Percentiles rank a stretch among this genome's conserved stretches.
These are phyloP conservation scores for Anodontia alba DNA, from an alignment of 2,888 invertebrate genomes.

Conservation along the genomic window DNA sequence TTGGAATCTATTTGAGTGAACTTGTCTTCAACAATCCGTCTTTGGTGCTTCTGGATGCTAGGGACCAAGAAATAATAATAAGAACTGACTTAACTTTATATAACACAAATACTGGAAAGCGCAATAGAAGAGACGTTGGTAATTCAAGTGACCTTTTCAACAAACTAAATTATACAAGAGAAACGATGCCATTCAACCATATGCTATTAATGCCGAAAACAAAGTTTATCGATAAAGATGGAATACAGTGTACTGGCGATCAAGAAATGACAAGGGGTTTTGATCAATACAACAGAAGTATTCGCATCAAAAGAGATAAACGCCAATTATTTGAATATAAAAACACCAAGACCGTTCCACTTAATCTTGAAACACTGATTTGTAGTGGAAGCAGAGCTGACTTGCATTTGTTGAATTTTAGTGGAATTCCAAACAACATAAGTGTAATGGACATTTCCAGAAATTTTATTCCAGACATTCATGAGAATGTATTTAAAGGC, in stretches of 20 bases:
- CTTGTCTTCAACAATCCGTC: constrained; percentile 39
- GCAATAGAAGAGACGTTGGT: background rate
- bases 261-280: background rate
- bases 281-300: too few relatives aligned
- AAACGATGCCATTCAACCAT: background rate
- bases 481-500: constrained; percentile 25
- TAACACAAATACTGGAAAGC: background rate
- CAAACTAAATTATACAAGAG: too few relatives aligned
- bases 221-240: background rate
- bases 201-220: background rate
- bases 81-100: constrained; percentile 1
- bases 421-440: constrained; percentile 38
- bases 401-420: constrained; percentile 28
- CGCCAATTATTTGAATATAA: background rate
- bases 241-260: too few relatives aligned
- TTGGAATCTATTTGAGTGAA: constrained; percentile 38
- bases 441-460: constrained; percentile 45
- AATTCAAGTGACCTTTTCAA: background rate
- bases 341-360: background rate
- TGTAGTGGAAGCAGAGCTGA: constrained; percentile 44
- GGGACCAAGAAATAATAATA: constrained; percentile 25
- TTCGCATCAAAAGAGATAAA: too few relatives aligned
- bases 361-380: constrained; percentile 7
- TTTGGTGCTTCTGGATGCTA: constrained; percentile 41
- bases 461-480: constrained; percentile 36